Evolutionary conservation across 2,797 vertebrate genomes (phyloP).

Genomic region (Amblyopsis hoosieri): DNA sequence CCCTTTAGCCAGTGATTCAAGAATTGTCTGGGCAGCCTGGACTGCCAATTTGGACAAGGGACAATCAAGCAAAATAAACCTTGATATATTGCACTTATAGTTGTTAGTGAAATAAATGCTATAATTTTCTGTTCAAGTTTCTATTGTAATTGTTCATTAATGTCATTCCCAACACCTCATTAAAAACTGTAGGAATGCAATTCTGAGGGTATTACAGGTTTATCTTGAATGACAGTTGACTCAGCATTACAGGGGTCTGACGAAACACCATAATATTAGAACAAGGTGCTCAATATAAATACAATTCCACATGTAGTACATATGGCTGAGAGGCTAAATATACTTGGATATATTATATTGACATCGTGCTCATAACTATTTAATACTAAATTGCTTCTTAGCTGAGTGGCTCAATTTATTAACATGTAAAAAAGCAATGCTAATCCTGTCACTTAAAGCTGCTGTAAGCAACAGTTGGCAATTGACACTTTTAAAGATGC

Average conservation of each 20-base stretch:
- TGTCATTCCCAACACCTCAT: not conserved
- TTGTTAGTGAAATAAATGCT: constrained; percentile 8
- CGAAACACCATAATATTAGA: too few relatives aligned
- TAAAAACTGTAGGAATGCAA: not conserved
- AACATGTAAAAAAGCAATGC: constrained; percentile 7
- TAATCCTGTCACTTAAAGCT: constrained; percentile 21
- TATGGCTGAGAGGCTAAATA: not conserved
- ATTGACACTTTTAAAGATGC: too few relatives aligned
- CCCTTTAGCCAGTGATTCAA: not conserved
- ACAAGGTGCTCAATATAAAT: too few relatives aligned
- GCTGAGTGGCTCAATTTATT: not conserved
- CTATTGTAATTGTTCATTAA: too few relatives aligned
- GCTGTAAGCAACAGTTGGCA: not conserved
- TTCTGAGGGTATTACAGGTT: not conserved
- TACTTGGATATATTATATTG: not conserved
- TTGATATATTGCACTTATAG: constrained; percentile 42
- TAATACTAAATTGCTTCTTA: not conserved
- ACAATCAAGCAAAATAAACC: not conserved
- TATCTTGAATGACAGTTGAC: too few relatives aligned
- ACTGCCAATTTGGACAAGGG: constrained; percentile 1
- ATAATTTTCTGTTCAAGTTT: not conserved
- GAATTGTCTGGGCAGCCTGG: not conserved
- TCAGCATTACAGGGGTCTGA: too few relatives aligned
- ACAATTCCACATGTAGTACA: too few relatives aligned
- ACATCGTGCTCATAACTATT: not conserved